phyloP scores from a whole-genome alignment of 2,888 invertebrate genomes.

The Nomada lathburiana region DNA sequence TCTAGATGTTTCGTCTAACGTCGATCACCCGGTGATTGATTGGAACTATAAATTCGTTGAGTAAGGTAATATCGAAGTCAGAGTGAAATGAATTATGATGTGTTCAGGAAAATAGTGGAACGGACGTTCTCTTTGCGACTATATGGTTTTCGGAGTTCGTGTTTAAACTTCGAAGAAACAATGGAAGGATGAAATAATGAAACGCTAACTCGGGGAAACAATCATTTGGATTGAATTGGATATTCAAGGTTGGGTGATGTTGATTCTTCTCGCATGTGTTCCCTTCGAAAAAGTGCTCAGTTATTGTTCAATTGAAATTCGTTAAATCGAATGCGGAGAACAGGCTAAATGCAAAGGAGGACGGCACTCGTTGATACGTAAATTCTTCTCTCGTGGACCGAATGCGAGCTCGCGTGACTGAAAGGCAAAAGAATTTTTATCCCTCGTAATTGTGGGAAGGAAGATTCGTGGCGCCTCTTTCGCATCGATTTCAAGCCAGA shows the following conservation, averaged over 20 bases:
- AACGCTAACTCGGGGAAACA: too few species aligned
- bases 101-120: neutral
- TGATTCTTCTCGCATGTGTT: too few species aligned
- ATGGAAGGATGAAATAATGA: too few species aligned
- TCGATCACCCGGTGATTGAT: neutral
- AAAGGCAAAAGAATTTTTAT: conserved; percentile 76
- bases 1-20: neutral
- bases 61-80: neutral
- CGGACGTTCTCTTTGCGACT: too few species aligned
- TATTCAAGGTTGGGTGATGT: too few species aligned
- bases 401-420: conserved; percentile 75
- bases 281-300: neutral
- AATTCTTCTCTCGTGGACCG: conserved; percentile 62
- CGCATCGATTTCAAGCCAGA: conserved; percentile 67
- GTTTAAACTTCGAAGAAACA: neutral
- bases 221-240: too few species aligned
- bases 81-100: neutral
- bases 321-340: neutral
- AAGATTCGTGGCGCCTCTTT: conserved; percentile 69
- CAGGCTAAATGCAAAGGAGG: conserved; percentile 28
- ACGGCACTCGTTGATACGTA: conserved; percentile 33
- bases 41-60: neutral
- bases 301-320: neutral
- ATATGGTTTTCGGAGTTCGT: neutral
- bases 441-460: conserved; percentile 76